Conservation (phyloP, 2,797 vertebrate species). For the Psittacula derbiana region DNA sequence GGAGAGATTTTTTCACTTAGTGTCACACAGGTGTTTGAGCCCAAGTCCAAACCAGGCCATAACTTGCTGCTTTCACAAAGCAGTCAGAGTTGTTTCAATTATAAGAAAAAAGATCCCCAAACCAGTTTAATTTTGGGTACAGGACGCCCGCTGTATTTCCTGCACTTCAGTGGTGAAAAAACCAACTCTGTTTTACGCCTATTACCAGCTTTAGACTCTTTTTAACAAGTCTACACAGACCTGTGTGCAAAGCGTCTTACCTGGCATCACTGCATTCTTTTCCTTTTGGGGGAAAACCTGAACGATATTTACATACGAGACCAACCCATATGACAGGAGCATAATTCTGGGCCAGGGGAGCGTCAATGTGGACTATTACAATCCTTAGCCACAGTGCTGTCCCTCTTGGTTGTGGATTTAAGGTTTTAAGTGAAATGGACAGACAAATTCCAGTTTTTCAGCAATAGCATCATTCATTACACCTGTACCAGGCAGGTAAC, state of each 20-base stretch:
- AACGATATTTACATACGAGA: not conserved
- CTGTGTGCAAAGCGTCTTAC: not conserved
- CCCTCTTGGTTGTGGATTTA: not conserved
- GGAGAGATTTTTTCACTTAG: not conserved
- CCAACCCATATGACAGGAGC: not conserved
- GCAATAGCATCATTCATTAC: not conserved
- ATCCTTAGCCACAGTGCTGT: not conserved
- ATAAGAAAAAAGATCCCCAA: not conserved
- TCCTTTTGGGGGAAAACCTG: rapidly evolving
- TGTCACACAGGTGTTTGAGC: not conserved
- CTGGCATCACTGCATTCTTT: not conserved
- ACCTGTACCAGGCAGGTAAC: not conserved
- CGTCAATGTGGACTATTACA: not conserved
- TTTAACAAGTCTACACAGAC: not conserved
- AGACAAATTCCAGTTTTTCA: not conserved
- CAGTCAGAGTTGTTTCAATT: not conserved
- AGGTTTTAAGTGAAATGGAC: not conserved
- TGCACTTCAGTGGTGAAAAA: not conserved
- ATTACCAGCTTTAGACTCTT: not conserved
- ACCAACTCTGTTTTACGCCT: not conserved
- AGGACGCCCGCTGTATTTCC: not conserved
- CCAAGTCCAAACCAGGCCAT: not conserved
- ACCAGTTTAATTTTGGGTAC: not conserved
- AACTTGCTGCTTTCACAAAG: not conserved
- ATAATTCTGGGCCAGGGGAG: not conserved